These are phyloP conservation scores for Apotomis capreana DNA, from an alignment of 2,888 invertebrate species.

Conservation along the genomic window DNA sequence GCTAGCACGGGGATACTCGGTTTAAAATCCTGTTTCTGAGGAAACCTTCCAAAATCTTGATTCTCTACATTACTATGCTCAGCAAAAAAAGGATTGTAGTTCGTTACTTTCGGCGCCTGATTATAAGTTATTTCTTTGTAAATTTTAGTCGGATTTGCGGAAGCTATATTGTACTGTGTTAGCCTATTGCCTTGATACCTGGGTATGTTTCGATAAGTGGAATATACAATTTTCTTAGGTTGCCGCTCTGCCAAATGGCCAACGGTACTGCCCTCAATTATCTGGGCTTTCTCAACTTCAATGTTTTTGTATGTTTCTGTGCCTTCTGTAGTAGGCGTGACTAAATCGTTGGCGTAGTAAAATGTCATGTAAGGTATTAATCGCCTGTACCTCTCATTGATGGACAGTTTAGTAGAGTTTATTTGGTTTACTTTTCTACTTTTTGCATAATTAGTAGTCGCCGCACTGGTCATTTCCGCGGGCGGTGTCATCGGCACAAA, in stretches of 20 bases:
- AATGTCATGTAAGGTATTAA: conserved; percentile 93
- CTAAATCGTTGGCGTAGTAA: conserved; percentile 86
- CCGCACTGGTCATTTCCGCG: conserved; percentile 48
- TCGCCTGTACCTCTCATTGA: conserved; percentile 88
- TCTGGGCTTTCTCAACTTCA: conserved; percentile 75
- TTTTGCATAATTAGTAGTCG: conserved; percentile 54
- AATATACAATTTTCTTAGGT: conserved; percentile 66
- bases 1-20: conserved; percentile 53
- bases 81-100: conserved; percentile 59
- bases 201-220: conserved; percentile 69
- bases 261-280: conserved; percentile 63
- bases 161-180: conserved; percentile 76
- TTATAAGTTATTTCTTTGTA: conserved; percentile 67
- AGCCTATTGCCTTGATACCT: conserved; percentile 77
- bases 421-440: conserved; percentile 50
- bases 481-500: conserved; percentile 60
- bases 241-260: conserved; percentile 57
- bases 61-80: conserved; percentile 54
- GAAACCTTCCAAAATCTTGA: conserved; percentile 58
- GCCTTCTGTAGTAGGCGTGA: conserved; percentile 70
- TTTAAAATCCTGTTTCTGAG: conserved; percentile 61
- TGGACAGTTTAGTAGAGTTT: conserved; percentile 71
- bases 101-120: conserved; percentile 56
- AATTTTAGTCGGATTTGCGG: conserved; percentile 74
- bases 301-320: conserved; percentile 64